Conservation (phyloP, 2,888 invertebrate genomes). For the Leucania comma region DNA sequence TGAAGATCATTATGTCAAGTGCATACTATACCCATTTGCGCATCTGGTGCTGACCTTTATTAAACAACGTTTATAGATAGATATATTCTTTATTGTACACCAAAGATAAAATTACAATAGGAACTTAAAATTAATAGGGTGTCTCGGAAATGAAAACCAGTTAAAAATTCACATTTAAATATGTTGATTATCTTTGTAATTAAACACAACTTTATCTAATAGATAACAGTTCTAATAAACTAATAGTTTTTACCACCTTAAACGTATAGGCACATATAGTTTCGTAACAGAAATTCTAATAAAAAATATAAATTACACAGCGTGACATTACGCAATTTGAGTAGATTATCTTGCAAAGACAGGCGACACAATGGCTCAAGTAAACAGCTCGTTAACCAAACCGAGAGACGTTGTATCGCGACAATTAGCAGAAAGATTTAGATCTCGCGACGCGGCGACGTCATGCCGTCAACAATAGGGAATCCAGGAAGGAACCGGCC, state of each 20-base stretch:
- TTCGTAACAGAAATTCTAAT: conserved; percentile 21
- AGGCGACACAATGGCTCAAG: conserved; percentile 77
- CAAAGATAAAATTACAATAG: no score
- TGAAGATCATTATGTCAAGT: conserved; percentile 19
- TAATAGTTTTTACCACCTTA: conserved; percentile 26
- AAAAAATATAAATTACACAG: conserved; percentile 31
- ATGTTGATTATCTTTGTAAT: conserved; percentile 20
- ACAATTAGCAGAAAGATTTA: conserved; percentile 84
- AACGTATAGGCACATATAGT: conserved; percentile 15
- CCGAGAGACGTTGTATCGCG: conserved; percentile 75
- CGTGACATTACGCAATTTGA: conserved; percentile 51
- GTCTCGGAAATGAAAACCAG: conserved; percentile 8
- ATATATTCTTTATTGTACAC: no score
- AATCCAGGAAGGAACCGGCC: conserved; percentile 61
- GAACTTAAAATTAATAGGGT: not conserved
- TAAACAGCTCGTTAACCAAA: conserved; percentile 84
- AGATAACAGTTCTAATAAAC: conserved; percentile 43
- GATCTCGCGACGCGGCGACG: conserved; percentile 73
- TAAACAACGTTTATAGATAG: not conserved
- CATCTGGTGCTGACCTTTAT: conserved; percentile 3
- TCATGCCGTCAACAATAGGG: conserved; percentile 74
- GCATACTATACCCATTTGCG: not conserved
- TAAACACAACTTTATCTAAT: conserved; percentile 38
- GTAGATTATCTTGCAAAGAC: conserved; percentile 59
- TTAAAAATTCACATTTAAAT: not conserved